Percentiles rank a stretch among this genome's conserved stretches.
phyloP scores from a whole-genome alignment of 30 jellyfish, hydroid and myxozoan species.

The Phacellophora camtschatica region DNA sequence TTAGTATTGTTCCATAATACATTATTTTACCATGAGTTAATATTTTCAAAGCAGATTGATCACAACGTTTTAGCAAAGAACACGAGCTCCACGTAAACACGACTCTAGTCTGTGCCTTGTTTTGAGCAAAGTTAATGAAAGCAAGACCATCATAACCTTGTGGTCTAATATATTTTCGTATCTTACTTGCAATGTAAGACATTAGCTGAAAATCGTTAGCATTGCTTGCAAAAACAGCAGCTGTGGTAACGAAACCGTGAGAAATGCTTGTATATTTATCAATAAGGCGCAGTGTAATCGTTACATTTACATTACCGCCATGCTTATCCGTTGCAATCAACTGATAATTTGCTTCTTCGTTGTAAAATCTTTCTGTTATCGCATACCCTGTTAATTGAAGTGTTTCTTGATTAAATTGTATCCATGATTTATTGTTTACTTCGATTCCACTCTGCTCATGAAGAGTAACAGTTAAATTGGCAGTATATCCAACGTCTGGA shows the following conservation, averaged over 20 bases:
- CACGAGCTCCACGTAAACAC: conserved; percentile 76
- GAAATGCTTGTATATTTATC: background rate
- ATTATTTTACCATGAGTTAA: conserved; percentile 42
- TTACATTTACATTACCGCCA: conserved; percentile 28
- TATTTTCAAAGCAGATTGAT: conserved; percentile 16
- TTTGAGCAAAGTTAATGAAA: conserved; percentile 8
- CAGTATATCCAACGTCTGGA: conserved; percentile 80
- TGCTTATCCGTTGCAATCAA: conserved; percentile 15
- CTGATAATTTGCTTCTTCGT: background rate
- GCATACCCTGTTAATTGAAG: conserved; percentile 15
- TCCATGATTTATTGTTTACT: conserved; percentile 20
- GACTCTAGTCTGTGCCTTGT: conserved; percentile 11
- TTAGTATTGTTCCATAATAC: conserved; percentile 45
- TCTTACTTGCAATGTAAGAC: background rate
- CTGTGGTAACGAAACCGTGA: conserved; percentile 19
- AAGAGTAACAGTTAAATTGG: conserved; percentile 19
- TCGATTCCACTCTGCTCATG: background rate
- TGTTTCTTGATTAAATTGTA: conserved; percentile 1
- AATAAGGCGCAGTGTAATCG: background rate
- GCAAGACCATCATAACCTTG: background rate
- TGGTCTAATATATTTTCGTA: conserved; percentile 1
- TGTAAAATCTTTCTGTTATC: background rate
- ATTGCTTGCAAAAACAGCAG: conserved; percentile 5
- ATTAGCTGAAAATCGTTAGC: background rate
- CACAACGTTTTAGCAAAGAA: conserved; percentile 71